phyloP scores from a whole-genome alignment of 2,888 invertebrate species.

The Rhogogaster chlorosoma region DNA sequence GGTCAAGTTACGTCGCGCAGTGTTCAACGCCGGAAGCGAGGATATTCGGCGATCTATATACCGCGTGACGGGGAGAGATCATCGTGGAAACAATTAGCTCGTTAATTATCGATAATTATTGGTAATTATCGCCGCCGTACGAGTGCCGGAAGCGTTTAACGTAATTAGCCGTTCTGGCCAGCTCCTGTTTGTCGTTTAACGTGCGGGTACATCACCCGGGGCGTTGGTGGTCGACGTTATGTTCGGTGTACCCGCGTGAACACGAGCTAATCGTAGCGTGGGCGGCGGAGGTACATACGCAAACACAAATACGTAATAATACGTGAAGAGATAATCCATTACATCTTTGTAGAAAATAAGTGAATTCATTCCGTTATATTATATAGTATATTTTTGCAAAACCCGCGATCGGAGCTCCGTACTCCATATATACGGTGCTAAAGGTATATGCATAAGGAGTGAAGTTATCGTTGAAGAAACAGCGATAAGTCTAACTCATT shows the following conservation, averaged over 20 bases:
- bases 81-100: slow-evolving; percentile 38
- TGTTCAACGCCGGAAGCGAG: too few relatives aligned
- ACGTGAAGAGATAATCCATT: too few relatives aligned
- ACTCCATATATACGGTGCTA: too few relatives aligned
- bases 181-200: slow-evolving; percentile 34
- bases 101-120: slow-evolving; percentile 40
- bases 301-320: too few relatives aligned
- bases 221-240: neutral
- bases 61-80: neutral
- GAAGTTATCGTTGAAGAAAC: neutral
- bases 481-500: neutral
- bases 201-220: slow-evolving; percentile 30
- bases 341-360: too few relatives aligned
- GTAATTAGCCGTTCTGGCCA: slow-evolving; percentile 70
- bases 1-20: too few relatives aligned
- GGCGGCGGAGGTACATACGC: neutral
- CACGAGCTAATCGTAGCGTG: slow-evolving; percentile 3
- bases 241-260: neutral
- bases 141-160: slow-evolving; percentile 75
- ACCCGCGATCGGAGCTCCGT: too few relatives aligned
- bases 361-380: too few relatives aligned
- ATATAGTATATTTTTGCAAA: too few relatives aligned
- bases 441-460: too few relatives aligned
- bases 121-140: slow-evolving; percentile 20
- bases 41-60: neutral